Conservation (phyloP, 2,113 vertebrate species). For the Trematomus loennbergii region DNA sequence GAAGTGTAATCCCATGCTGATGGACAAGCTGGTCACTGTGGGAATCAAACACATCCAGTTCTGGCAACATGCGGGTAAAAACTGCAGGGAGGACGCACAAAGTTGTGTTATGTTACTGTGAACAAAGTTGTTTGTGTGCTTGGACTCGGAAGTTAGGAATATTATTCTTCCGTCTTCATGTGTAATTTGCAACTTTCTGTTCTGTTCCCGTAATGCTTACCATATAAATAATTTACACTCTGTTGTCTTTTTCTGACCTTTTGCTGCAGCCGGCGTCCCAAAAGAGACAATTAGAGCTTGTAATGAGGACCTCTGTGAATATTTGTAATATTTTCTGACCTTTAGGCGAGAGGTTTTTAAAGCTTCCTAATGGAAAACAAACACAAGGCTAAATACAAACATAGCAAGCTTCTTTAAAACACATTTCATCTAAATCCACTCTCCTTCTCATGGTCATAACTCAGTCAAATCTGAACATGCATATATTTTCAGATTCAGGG, state of each 20-base stretch:
- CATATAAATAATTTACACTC: not conserved
- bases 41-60: constrained; percentile 98
- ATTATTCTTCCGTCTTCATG: no score
- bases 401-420: no score
- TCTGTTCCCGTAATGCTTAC: not conserved
- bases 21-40: constrained; percentile 94
- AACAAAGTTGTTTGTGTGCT: not conserved
- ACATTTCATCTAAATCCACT: not conserved
- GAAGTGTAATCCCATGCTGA: constrained; percentile 92
- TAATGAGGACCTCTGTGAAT: not conserved
- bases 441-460: not conserved
- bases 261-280: not conserved
- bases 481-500: not conserved
- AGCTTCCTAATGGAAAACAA: no score
- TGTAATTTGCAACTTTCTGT: not conserved
- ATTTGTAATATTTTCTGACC: not conserved
- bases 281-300: constrained; percentile 9
- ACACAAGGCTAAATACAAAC: no score
- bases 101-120: no score
- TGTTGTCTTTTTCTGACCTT: not conserved
- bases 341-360: not conserved
- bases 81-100: not conserved
- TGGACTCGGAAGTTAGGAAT: not conserved
- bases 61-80: constrained; percentile 94
- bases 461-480: not conserved